Base-by-base conservation (phyloP, 2,113 vertebrate genomes). In the Clarias gariepinus region DNA sequence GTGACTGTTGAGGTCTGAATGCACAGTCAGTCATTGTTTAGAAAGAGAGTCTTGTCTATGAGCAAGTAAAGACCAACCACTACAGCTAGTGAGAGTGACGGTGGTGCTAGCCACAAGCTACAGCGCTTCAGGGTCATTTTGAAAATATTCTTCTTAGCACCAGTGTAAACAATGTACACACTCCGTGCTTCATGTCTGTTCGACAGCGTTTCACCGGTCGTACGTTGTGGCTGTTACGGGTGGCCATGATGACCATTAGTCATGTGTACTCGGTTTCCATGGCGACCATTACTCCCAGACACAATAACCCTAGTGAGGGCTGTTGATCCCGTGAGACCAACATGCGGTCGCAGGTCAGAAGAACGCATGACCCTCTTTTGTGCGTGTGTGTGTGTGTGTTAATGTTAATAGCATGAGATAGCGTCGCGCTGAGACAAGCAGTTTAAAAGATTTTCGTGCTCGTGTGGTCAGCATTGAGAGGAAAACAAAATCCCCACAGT, bases 261-360 rank as follows among this genome's bases (percentile, higher is more conserved):
- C 84, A 85, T 55, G 61, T 79, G 69, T 71, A n/a, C 18, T 25
- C 16, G 5, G 55, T 86, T 81, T 61, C 85, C 85, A 81, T 58
- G 36, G 66, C 25, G 36, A 86, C 78, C 16, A 9, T 15, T n/a
- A 19, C 77, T 81, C 4, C 10, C 41, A 47, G 18, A 80, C 88
- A 94, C 94, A 95, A 93, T 91, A 93, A 83, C 88, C 77, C 88
- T 89, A 92, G 83, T 91, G 60, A 92, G 89, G 68, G 87, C 91
- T 89, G 90, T 92, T 92, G 90, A 91, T 94, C 93, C 91, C 61
- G 74, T 92, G 92, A 90, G 92, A 91, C 91, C 90, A 90, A 84
- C 36, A 21, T 8, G 90, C 4, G 90, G 92, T 90, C 41, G 36
- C 3, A 15, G 55, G 63, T 63, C 66, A 76, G 78, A 18, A 47